Percentiles rank a stretch among this genome's conserved stretches.
Conservation (phyloP, 2,113 vertebrate genomes). For the Cacatua alba region DNA sequence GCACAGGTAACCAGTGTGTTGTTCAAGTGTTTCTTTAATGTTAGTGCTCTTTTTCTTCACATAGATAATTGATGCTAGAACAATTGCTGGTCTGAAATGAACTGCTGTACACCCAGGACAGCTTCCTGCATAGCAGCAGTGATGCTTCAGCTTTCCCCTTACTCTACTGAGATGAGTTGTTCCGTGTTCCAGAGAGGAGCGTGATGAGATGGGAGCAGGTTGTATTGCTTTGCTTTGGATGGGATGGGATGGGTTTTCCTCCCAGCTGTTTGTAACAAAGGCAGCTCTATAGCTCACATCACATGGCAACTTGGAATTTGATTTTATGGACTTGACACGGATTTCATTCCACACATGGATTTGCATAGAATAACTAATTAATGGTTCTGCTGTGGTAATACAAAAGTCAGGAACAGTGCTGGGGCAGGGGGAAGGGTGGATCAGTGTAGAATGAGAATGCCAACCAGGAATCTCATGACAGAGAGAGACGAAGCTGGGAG, state of each 20-base stretch:
- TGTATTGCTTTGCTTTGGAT: background rate
- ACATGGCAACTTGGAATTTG: background rate
- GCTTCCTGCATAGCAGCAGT: background rate
- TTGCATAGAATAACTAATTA: slow-evolving; percentile 21
- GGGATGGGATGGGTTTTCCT: background rate
- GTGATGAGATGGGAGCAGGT: background rate
- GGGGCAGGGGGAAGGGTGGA: background rate
- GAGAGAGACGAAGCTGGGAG: background rate
- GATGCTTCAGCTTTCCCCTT: background rate
- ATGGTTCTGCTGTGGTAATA: background rate
- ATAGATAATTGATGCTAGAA: background rate
- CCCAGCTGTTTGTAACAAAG: background rate
- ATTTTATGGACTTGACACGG: slow-evolving; percentile 1
- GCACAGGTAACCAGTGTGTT: background rate
- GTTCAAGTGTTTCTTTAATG: background rate
- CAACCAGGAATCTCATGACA: background rate
- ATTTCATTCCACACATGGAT: background rate
- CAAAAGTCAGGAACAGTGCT: background rate
- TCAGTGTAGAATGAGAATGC: background rate
- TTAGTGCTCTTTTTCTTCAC: background rate
- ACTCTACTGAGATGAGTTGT: background rate
- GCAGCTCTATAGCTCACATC: background rate
- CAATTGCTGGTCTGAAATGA: background rate
- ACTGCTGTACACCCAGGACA: background rate
- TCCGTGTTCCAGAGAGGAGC: background rate